Evolutionary conservation across 2,888 invertebrate genomes (phyloP), one percentile per base, ranked within the genome.

Genomic region (Meteorus colon): DNA sequence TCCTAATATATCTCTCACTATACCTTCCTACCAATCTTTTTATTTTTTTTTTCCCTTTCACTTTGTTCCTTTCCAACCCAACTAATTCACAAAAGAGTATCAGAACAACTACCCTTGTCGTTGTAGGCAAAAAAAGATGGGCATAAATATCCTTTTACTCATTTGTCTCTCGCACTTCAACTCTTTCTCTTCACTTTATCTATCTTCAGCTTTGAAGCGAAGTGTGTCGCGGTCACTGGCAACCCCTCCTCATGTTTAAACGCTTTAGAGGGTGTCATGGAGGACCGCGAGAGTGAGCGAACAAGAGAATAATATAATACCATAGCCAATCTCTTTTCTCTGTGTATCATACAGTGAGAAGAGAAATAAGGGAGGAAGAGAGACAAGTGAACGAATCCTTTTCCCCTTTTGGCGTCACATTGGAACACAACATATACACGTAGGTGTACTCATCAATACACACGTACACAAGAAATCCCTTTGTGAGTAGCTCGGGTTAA

Each of bases 21-120:
- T 62, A 16, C 5, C n/a, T 16, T 60, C 16, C 4, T 12, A 60
- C 24, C 34, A 37, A n/a, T 65, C 12, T 34, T 19, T 2, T 63
- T 8, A 34, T n/a, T 19, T 41, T 41, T 41, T 41, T 41, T 41
- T 12, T 12, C 19, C 37, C 37, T 65, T 37, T 37, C n/a, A 37
- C 19, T 19, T 65, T 63, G 6, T n/a, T 63, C 16, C 12, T 27
- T 45, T 4, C 24, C 12, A 45, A 41, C 16, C 16, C 41, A 62
- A 45, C 78, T 80, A 80, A 81, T 81, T 81, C 76, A 78, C 80
- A 74, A 80, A 77, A 82, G 80, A 80, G 51, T 51, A 27, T 41
- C 45, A 34, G 63, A 31, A 34, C 14, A 66, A 24, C 31, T n/a
- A 34, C 41, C n/a, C 24, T 41, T 24, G n/a, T 14, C 34, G 24